Percentiles rank a stretch among this genome's conserved stretches.
phyloP scores from a whole-genome alignment of 2,113 vertebrate genomes.

The Fulmarus glacialis region DNA sequence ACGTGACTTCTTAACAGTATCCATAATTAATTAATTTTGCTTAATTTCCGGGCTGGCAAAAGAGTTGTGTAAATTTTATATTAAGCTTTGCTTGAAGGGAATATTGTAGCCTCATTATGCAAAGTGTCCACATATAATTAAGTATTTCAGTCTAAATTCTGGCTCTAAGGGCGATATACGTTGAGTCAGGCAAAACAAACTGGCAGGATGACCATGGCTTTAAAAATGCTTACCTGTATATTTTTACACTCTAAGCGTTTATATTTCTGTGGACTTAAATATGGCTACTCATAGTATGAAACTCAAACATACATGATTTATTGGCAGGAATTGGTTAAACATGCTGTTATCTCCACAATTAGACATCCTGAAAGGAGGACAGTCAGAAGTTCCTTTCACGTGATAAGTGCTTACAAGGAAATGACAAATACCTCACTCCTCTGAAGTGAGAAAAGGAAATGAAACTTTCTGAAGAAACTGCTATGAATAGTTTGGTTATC shows the following conservation, averaged over 20 bases:
- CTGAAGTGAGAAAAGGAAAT: background rate
- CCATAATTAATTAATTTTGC: background rate
- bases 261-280: background rate
- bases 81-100: background rate
- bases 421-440: background rate
- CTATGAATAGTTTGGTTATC: background rate
- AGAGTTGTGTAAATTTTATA: background rate
- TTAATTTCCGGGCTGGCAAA: background rate
- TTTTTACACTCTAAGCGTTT: background rate
- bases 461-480: background rate
- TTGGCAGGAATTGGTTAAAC: background rate
- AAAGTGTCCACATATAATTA: background rate
- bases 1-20: background rate
- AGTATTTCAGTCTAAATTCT: background rate
- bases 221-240: background rate
- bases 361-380: background rate
- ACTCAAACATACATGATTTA: background rate
- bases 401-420: background rate
- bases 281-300: background rate
- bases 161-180: background rate
- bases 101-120: background rate
- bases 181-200: background rate
- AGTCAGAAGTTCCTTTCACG: background rate
- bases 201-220: background rate
- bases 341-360: background rate